Evolutionary conservation across 2,888 invertebrate species (phyloP).

Genomic region (Lasioglossum malachurum): DNA sequence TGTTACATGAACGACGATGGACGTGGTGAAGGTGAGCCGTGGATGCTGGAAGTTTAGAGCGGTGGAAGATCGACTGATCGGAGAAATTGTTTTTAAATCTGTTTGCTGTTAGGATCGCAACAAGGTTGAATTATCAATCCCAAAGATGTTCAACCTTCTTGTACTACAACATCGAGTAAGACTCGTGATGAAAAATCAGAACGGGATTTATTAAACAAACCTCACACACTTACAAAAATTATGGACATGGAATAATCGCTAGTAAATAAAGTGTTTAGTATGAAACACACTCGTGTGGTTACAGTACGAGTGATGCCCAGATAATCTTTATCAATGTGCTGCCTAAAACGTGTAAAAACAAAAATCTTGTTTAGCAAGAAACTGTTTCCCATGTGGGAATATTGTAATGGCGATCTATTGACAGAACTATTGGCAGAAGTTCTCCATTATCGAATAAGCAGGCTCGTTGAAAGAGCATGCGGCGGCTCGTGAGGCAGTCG

Average conservation of each 20-base stretch:
- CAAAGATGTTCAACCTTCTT: too few relatives aligned
- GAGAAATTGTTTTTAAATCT: too few relatives aligned
- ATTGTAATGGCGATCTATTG: background rate
- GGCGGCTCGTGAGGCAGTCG: constrained; percentile 56
- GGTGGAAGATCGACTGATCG: background rate
- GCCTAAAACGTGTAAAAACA: background rate
- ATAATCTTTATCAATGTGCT: background rate
- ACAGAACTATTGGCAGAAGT: constrained; percentile 21
- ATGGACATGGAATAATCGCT: background rate
- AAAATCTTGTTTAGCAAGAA: background rate
- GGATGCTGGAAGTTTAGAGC: background rate
- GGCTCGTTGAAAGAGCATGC: constrained; percentile 68
- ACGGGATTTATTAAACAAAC: too few relatives aligned
- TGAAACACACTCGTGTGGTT: background rate
- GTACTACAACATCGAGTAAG: too few relatives aligned
- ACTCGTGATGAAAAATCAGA: too few relatives aligned
- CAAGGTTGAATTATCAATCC: too few relatives aligned
- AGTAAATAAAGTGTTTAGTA: background rate
- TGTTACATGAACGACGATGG: background rate
- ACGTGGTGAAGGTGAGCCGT: background rate
- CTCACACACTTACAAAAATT: background rate
- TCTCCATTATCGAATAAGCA: constrained; percentile 69
- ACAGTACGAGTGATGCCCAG: background rate
- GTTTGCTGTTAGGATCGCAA: too few relatives aligned
- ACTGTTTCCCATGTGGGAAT: background rate